phyloP scores from a whole-genome alignment of 2,888 invertebrate genomes.

The Acanthococcus lagerstroemiae region DNA sequence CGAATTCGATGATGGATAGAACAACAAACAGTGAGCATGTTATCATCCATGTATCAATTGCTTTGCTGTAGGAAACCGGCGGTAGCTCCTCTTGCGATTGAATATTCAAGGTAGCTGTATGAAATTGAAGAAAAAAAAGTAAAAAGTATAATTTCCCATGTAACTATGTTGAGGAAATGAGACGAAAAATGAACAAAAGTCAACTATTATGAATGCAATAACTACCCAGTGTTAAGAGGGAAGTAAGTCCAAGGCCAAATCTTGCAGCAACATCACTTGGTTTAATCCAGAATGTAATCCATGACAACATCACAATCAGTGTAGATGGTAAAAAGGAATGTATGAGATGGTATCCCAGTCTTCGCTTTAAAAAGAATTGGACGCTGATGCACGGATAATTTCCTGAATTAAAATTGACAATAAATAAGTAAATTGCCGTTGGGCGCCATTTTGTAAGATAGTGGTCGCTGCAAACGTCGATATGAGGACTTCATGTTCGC shows the following conservation, averaged over 20 bases:
- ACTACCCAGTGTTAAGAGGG: conserved; percentile 9
- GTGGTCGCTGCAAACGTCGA: too few relatives aligned
- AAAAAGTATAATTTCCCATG: background rate
- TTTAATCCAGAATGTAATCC: conserved; percentile 25
- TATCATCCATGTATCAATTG: conserved; percentile 23
- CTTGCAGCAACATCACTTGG: conserved; percentile 16
- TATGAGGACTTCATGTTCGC: too few relatives aligned
- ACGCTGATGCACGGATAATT: background rate
- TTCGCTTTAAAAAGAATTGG: conserved; percentile 6
- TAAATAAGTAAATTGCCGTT: too few relatives aligned
- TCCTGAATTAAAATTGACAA: too few relatives aligned
- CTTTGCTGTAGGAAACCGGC: conserved; percentile 15
- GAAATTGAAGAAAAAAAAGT: too few relatives aligned
- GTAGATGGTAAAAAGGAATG: conserved; percentile 13
- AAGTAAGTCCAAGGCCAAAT: conserved; percentile 7
- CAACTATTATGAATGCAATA: background rate
- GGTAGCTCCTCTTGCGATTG: conserved; percentile 13
- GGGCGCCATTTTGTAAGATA: too few relatives aligned
- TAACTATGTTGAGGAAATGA: background rate
- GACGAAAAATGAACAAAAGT: background rate
- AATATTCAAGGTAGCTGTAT: conserved; percentile 11
- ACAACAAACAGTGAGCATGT: conserved; percentile 17
- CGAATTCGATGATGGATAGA: conserved; percentile 19
- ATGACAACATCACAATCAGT: conserved; percentile 9
- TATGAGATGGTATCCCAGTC: conserved; percentile 20